phyloP scores from a whole-genome alignment of 2,113 vertebrate genomes.

The Bufo gargarizans region DNA sequence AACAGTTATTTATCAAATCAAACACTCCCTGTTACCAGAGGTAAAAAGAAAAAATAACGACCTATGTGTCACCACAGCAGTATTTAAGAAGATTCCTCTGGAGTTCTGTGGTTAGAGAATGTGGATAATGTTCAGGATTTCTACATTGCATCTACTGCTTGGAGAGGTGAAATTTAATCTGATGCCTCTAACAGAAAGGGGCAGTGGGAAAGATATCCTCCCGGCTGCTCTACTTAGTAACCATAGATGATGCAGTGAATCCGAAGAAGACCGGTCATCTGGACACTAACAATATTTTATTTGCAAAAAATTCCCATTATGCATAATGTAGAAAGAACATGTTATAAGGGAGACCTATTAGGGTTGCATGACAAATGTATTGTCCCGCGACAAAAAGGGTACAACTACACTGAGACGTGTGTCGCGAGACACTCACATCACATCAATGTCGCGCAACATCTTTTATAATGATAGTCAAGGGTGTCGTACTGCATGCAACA shows the following conservation, averaged over 20 bases:
- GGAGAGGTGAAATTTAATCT: slow-evolving; percentile 32
- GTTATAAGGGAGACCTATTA: background rate
- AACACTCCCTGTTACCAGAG: slow-evolving; percentile 11
- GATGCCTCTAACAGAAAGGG: background rate
- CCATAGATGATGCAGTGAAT: background rate
- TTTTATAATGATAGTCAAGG: no score
- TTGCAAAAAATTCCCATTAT: background rate
- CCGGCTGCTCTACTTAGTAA: background rate
- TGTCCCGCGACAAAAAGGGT: no score
- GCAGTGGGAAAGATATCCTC: background rate
- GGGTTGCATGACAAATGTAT: no score
- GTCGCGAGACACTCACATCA: no score
- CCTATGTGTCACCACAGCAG: slow-evolving; percentile 4
- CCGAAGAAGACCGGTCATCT: background rate
- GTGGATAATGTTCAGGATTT: slow-evolving; percentile 38
- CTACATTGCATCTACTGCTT: background rate
- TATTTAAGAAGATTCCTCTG: slow-evolving; percentile 26
- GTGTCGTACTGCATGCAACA: no score
- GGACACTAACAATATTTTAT: background rate
- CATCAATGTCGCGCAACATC: no score
- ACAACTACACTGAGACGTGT: no score
- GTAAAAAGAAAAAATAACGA: background rate
- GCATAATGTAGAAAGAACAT: background rate
- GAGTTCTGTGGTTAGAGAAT: slow-evolving; percentile 34
- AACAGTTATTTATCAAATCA: slow-evolving; percentile 32